phyloP scores from a whole-genome alignment of 2,113 vertebrate genomes.

The Picathartes gymnocephalus region DNA sequence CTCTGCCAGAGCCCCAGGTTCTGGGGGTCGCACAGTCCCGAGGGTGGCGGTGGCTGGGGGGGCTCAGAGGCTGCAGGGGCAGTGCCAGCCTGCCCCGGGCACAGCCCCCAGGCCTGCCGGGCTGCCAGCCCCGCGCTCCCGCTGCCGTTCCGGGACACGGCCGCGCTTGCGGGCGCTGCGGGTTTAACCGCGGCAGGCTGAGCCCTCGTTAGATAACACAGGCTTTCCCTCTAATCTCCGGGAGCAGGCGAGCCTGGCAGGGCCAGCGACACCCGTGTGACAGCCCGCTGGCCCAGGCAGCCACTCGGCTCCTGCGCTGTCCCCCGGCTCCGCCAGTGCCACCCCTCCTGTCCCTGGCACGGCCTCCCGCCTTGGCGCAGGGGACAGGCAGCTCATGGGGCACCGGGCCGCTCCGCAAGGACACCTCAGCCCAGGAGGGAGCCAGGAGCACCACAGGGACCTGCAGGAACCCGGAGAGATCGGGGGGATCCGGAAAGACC shows the following conservation, averaged over 20 bases:
- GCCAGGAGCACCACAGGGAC: not conserved
- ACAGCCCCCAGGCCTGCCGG: not conserved
- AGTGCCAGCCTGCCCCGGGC: fast-evolving
- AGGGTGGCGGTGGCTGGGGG: not conserved
- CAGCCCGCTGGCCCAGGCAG: not conserved
- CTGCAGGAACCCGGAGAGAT: not conserved
- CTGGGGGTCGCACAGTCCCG: not conserved
- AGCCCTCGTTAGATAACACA: not conserved
- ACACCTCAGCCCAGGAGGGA: not conserved
- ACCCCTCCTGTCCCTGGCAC: not conserved
- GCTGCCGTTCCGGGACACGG: not conserved
- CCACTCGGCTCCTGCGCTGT: fast-evolving
- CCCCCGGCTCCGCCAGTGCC: not conserved
- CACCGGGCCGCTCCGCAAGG: not conserved
- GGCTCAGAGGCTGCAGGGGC: not conserved
- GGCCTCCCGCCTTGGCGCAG: not conserved
- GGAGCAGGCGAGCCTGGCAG: not conserved
- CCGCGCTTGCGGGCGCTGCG: not conserved
- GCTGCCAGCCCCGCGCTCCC: not conserved
- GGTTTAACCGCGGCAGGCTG: not conserved
- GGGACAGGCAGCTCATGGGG: not conserved
- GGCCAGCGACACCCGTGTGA: not conserved
- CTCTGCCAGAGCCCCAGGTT: not conserved
- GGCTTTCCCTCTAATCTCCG: not conserved
- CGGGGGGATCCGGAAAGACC: not conserved